Evolutionary conservation across 23 tunicate genomes (phyloP).

Genomic region (Ascidia mentula): DNA sequence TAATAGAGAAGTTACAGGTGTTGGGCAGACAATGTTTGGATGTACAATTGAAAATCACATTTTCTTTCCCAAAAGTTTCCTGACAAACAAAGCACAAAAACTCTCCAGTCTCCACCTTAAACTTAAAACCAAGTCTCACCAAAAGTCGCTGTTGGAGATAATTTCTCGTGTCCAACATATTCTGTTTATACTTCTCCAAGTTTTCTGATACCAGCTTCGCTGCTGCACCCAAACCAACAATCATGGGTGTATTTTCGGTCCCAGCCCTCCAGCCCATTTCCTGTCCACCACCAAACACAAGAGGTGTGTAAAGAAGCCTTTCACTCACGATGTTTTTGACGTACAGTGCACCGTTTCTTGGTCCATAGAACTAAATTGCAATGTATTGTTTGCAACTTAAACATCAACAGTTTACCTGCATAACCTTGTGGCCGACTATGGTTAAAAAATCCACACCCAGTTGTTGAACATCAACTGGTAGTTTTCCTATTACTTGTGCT

Average conservation of each 20-base stretch:
- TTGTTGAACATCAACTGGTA: slow-evolving; percentile 56
- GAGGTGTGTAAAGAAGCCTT: slow-evolving; percentile 23
- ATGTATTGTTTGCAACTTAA: background rate
- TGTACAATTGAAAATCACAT: slow-evolving; percentile 46
- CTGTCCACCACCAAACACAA: slow-evolving; percentile 93
- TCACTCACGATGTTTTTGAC: slow-evolving; percentile 21
- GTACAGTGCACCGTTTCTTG: slow-evolving; percentile 94
- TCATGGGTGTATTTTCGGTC: slow-evolving; percentile 98
- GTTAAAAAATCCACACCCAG: slow-evolving; percentile 83
- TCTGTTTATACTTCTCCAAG: slow-evolving; percentile 31
- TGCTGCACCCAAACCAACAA: slow-evolving; percentile 89
- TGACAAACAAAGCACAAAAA: slow-evolving; percentile 12
- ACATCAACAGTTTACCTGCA: too few species aligned
- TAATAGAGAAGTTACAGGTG: slow-evolving; percentile 76
- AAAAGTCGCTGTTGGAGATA: slow-evolving; percentile 50
- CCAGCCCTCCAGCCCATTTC: slow-evolving; percentile 91
- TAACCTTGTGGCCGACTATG: slow-evolving; percentile 94
- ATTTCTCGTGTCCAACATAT: slow-evolving; percentile 79
- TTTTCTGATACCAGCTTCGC: slow-evolving; percentile 47
- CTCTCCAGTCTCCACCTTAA: background rate
- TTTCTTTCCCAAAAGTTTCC: slow-evolving; percentile 45
- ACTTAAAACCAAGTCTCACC: slow-evolving; percentile 22
- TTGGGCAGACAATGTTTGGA: slow-evolving; percentile 54
- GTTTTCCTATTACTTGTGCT: slow-evolving; percentile 94
- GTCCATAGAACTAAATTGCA: slow-evolving; percentile 95